Conservation (phyloP, 2,888 invertebrate species). For the Scaptomyza tumidula region DNA sequence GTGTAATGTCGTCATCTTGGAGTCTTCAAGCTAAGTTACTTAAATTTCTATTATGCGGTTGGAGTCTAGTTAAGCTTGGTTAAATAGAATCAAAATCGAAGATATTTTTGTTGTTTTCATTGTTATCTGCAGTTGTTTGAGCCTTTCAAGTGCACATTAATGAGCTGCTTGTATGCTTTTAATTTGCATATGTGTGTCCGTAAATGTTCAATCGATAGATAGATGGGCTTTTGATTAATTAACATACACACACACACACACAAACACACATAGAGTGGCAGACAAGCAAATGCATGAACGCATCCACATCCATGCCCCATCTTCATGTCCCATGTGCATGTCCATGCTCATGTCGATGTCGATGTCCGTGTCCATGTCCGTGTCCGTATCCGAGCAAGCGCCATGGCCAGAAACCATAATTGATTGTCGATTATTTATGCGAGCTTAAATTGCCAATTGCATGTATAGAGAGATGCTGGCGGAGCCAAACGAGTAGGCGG, state of each 20-base stretch:
- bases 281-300: slow-evolving; percentile 16
- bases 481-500: neutral
- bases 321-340: neutral
- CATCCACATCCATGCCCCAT: neutral
- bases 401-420: slow-evolving; percentile 76
- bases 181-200: slow-evolving; percentile 73
- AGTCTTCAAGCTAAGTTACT: neutral
- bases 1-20: too few relatives aligned
- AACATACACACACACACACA: slow-evolving; percentile 53
- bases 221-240: slow-evolving; percentile 77
- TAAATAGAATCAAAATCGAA: slow-evolving; percentile 4
- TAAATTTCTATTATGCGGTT: neutral
- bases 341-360: slow-evolving; percentile 15
- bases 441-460: slow-evolving; percentile 83
- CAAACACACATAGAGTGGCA: slow-evolving; percentile 9
- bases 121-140: slow-evolving; percentile 22
- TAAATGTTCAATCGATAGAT: slow-evolving; percentile 75
- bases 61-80: neutral
- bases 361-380: slow-evolving; percentile 18
- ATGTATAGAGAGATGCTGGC: slow-evolving; percentile 25
- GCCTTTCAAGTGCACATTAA: slow-evolving; percentile 65
- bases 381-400: slow-evolving; percentile 25
- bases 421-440: slow-evolving; percentile 82
- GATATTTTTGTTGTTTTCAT: neutral
- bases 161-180: slow-evolving; percentile 76